Conservation (phyloP, 2,888 invertebrate genomes). For the Agonopterix heracliana region DNA sequence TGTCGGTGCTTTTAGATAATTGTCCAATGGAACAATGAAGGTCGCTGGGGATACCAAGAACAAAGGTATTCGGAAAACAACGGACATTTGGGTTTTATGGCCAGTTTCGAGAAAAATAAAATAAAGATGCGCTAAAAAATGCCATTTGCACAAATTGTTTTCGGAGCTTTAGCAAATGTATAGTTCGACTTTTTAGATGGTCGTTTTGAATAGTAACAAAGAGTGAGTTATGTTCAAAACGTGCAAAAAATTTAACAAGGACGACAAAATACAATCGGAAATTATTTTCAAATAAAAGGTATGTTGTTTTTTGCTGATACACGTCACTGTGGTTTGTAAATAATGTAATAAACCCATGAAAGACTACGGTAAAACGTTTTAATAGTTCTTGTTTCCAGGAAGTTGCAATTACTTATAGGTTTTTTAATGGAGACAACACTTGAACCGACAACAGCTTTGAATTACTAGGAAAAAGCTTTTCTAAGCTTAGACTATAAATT, state of each 20-base stretch:
- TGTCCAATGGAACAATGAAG: conserved; percentile 32
- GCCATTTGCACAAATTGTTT: conserved; percentile 63
- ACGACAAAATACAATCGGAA: conserved; percentile 10
- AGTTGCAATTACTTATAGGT: no score
- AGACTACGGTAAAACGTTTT: no score
- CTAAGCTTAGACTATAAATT: not conserved
- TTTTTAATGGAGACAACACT: no score
- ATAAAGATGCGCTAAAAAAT: conserved; percentile 40
- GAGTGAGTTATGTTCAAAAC: conserved; percentile 29
- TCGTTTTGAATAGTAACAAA: conserved; percentile 22
- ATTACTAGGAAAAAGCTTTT: no score
- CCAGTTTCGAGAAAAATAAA: conserved; percentile 35
- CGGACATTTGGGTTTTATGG: conserved; percentile 38
- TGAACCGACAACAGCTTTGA: no score
- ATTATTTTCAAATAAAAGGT: not conserved
- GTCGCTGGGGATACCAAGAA: conserved; percentile 18
- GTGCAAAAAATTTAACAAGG: conserved; percentile 28
- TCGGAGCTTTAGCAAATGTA: conserved; percentile 16
- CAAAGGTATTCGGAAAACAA: conserved; percentile 36
- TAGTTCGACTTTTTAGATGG: conserved; percentile 7
- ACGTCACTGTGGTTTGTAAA: no score
- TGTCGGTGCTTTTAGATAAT: conserved; percentile 34
- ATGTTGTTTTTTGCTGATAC: no score
- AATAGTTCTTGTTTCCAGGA: no score
- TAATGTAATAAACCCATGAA: no score